Evolutionary conservation across 2,113 vertebrate genomes (phyloP), one percentile per base, ranked within the genome.

Genomic region (Panurus biarmicus): DNA sequence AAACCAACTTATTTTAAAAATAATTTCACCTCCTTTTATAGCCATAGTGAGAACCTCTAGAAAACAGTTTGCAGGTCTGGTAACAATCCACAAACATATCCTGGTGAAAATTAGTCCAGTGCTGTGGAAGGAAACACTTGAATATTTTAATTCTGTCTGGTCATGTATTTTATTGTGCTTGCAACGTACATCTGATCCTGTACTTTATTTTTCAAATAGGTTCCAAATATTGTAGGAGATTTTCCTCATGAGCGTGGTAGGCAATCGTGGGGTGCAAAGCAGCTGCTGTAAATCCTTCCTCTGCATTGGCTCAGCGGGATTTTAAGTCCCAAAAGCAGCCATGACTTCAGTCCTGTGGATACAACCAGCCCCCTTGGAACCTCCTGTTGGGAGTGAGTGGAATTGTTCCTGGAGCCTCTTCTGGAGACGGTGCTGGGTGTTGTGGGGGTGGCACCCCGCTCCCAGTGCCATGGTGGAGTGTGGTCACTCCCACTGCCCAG

Each of bases 11-110:
- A 44, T 24, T 83, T 62, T 10, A 28, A 87, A 87, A 95, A 50
- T 88, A 93, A 92, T 90, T 96, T 65, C 40, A 65, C 31, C 67
- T 91, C 51, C 36, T 95, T 88, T 88, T 65, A 45, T 51, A 88
- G 61, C 36, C 42, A 11, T 22, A 64, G 69, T 42, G 69, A 81
- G 79, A 93, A 91, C 86, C 15, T 70, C 44, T 88, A 80, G 75
- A 85, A 91, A 79, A 76, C 60, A 83, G 58, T 89, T 85, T 93
- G 67, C n/a, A 64, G 50, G 61, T 94, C 87, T 96, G 90, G 87
- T 89, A 86, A 83, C 44, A 88, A 86, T 90, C 67, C 76, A 47
- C 88, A 64, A 36, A 86, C 57, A 8, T 88, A 69, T 51, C 82
- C 64, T 73, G 58, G 56, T 90, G 72, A 62, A 92, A 93, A 94